These are phyloP conservation scores for Danionella cerebrum DNA, from an alignment of 2,113 vertebrate species.

Conservation along the genomic window DNA sequence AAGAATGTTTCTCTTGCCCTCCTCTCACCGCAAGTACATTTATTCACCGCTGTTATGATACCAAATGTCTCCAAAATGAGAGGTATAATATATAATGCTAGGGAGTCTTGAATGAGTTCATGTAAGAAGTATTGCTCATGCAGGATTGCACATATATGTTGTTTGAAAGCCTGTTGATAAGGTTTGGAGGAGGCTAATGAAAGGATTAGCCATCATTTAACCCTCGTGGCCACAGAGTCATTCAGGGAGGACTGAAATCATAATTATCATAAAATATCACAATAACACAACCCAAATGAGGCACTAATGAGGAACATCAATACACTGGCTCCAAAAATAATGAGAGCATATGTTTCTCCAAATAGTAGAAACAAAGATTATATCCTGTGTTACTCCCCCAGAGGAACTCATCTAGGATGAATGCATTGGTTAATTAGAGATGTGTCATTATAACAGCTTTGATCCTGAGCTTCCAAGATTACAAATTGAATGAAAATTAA, in stretches of 20 bases:
- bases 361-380: conserved; percentile 3
- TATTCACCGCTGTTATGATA: conserved; percentile 27
- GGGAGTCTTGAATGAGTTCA: conserved; percentile 16
- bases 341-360: conserved; percentile 18
- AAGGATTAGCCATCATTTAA: conserved; percentile 12
- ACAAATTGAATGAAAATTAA: neutral
- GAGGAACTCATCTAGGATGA: neutral
- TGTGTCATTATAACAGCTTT: neutral
- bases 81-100: conserved; percentile 3
- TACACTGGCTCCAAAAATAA: neutral
- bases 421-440: neutral
- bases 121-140: conserved; percentile 1
- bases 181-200: neutral
- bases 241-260: neutral
- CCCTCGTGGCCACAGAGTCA: neutral
- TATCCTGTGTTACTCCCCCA: neutral
- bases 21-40: conserved; percentile 5
- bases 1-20: conserved; percentile 9
- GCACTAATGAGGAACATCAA: conserved; percentile 12
- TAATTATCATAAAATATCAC: conserved; percentile 2
- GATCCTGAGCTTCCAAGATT: neutral
- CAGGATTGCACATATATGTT: conserved; percentile 9
- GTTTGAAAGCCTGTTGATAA: conserved; percentile 25
- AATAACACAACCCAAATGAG: conserved; percentile 1
- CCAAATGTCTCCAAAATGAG: conserved; percentile 22